These are phyloP conservation scores for Macrobrachium rosenbergii DNA, from an alignment of 1,140 invertebrate species.

Conservation along the genomic window DNA sequence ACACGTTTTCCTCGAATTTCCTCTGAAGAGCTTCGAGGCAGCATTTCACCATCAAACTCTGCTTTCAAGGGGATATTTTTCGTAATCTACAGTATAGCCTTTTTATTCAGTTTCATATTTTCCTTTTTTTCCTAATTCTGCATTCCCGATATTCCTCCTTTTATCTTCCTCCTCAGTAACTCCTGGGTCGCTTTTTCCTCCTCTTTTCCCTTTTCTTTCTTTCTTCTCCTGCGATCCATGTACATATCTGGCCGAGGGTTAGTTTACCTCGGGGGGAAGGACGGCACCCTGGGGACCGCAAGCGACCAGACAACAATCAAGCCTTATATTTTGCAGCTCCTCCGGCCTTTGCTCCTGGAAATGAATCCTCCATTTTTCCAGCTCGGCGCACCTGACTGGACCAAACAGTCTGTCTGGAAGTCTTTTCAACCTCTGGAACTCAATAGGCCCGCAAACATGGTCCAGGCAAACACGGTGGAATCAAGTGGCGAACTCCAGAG, in stretches of 20 bases:
- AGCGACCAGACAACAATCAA: slow-evolving; percentile 21
- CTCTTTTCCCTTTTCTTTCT: too few species aligned
- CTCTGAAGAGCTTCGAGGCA: too few species aligned
- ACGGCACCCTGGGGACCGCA: not conserved
- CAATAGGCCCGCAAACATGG: slow-evolving; percentile 36
- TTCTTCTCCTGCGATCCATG: not conserved
- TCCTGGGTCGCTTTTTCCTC: too few species aligned
- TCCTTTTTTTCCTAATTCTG: too few species aligned
- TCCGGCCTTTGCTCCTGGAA: slow-evolving; percentile 30
- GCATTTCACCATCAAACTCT: too few species aligned
- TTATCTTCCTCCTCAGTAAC: too few species aligned
- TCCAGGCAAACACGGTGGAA: slow-evolving; percentile 7
- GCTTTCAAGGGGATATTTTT: too few species aligned
- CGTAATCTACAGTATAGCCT: too few species aligned
- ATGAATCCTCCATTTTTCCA: slow-evolving; percentile 46
- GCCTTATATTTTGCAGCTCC: slow-evolving; percentile 31
- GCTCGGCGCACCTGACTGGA: slow-evolving; percentile 5
- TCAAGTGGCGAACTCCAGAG: not conserved
- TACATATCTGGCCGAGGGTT: not conserved
- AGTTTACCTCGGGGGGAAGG: slow-evolving; percentile 19
- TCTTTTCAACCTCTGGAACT: slow-evolving; percentile 34
- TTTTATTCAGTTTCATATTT: too few species aligned
- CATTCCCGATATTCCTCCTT: too few species aligned
- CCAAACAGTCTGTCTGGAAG: slow-evolving; percentile 31
- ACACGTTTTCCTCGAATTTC: too few species aligned